These are phyloP conservation scores for Lampropteryx suffumata DNA, from an alignment of 2,888 invertebrate genomes.

Conservation along the genomic window DNA sequence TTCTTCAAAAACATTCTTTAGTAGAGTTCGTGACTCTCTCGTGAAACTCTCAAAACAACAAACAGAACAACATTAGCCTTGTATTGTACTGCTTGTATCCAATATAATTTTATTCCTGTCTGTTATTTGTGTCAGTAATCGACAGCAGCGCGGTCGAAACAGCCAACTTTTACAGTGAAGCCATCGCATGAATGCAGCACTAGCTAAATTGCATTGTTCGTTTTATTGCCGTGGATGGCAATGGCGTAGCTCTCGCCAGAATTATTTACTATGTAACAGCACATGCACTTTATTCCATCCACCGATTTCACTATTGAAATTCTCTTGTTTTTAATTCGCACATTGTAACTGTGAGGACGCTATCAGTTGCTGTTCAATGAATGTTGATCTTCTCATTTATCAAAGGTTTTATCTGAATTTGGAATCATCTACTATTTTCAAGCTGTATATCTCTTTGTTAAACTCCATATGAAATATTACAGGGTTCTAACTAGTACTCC, in stretches of 20 bases:
- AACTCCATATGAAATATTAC: too few relatives aligned
- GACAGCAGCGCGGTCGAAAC: conserved; percentile 44
- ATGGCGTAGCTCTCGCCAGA: conserved; percentile 71
- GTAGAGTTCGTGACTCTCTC: neutral
- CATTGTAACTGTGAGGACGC: conserved; percentile 36
- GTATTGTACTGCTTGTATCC: conserved; percentile 16
- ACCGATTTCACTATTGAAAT: conserved; percentile 66
- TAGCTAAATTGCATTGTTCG: conserved; percentile 79
- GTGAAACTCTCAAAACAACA: conserved; percentile 4
- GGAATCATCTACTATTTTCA: too few relatives aligned
- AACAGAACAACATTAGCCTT: conserved; percentile 17
- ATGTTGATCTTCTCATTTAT: conserved; percentile 2
- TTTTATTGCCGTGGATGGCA: conserved; percentile 70
- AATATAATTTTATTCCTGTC: conserved; percentile 46
- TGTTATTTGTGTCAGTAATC: conserved; percentile 49
- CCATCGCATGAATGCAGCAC: conserved; percentile 70
- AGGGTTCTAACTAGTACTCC: too few relatives aligned
- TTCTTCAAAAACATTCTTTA: too few relatives aligned
- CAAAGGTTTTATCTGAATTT: neutral
- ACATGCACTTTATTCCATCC: conserved; percentile 73
- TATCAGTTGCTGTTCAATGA: conserved; percentile 9
- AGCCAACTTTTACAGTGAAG: conserved; percentile 63
- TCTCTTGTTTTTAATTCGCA: conserved; percentile 53
- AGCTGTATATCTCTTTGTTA: too few relatives aligned
- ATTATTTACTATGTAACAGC: conserved; percentile 79